Conservation (phyloP, 2,888 invertebrate genomes). For the Eutolmus rufibarbis region DNA sequence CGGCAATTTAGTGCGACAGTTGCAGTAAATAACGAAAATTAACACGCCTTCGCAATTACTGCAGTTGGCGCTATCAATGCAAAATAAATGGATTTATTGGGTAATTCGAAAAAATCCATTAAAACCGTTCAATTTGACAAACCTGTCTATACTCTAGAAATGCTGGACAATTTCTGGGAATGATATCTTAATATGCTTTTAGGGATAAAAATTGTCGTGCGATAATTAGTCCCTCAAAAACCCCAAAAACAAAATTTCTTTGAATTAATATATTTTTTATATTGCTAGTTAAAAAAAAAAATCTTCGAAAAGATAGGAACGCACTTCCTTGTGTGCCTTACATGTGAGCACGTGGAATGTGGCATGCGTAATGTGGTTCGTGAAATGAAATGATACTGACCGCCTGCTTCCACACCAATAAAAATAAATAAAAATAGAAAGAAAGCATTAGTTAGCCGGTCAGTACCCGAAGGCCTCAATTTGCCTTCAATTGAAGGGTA, state of each 20-base stretch:
- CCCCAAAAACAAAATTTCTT: background rate
- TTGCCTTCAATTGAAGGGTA: slow-evolving; percentile 29
- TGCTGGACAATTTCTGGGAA: background rate
- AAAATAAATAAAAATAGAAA: background rate
- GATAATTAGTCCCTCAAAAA: background rate
- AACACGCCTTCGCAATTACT: background rate
- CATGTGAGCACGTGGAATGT: background rate
- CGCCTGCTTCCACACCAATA: background rate
- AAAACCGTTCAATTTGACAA: background rate
- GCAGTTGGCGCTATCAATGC: background rate
- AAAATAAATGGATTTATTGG: background rate
- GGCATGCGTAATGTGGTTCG: background rate
- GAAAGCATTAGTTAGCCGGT: background rate
- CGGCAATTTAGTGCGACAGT: background rate
- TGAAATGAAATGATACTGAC: background rate
- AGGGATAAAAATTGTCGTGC: background rate
- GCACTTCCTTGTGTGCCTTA: background rate
- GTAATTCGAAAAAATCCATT: background rate
- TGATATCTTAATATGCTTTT: background rate
- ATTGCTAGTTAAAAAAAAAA: background rate
- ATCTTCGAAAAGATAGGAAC: background rate
- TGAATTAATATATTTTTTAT: background rate
- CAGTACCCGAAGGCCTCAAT: background rate
- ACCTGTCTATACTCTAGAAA: background rate
- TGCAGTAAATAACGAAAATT: background rate